These are phyloP conservation scores for Mesaphorura yosii DNA, from an alignment of 1,140 invertebrate genomes.

Conservation along the genomic window DNA sequence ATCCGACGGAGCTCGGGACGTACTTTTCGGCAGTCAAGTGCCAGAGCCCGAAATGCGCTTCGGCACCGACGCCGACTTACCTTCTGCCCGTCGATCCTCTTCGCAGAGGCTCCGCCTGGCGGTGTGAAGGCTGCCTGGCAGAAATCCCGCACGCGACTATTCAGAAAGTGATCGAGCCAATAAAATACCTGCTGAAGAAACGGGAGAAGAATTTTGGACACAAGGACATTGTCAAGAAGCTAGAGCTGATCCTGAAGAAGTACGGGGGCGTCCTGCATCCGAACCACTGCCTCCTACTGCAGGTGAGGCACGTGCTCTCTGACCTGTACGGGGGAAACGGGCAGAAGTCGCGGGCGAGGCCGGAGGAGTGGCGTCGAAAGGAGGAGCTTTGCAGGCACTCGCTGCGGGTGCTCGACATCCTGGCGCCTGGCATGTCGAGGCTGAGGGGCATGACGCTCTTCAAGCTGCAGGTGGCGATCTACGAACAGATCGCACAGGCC, in stretches of 20 bases:
- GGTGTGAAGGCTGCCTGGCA: slow-evolving; percentile 57
- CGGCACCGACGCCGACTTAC: no score
- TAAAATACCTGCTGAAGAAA: slow-evolving; percentile 44
- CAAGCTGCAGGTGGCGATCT: no score
- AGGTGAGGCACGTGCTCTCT: slow-evolving; percentile 50
- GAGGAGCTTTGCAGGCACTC: slow-evolving; percentile 55
- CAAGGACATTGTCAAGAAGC: slow-evolving; percentile 31
- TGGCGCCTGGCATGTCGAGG: slow-evolving; percentile 61
- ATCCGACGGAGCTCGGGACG: slow-evolving; percentile 61
- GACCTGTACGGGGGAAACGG: slow-evolving; percentile 68
- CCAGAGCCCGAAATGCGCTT: slow-evolving; percentile 47
- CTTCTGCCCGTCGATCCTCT: slow-evolving; percentile 53
- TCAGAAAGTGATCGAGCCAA: slow-evolving; percentile 44
- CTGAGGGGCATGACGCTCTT: slow-evolving; percentile 63
- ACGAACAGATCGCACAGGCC: no score
- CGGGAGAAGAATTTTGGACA: no score
- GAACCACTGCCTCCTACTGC: slow-evolving; percentile 48
- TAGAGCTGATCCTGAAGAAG: slow-evolving; percentile 53
- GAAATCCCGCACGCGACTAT: slow-evolving; percentile 47
- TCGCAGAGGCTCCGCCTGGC: slow-evolving; percentile 54
- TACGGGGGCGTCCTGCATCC: slow-evolving; percentile 53
- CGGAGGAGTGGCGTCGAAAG: slow-evolving; percentile 62
- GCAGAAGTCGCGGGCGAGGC: no score
- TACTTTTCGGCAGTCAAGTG: slow-evolving; percentile 53
- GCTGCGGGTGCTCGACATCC: slow-evolving; percentile 52